phyloP scores from a whole-genome alignment of 2,113 vertebrate species.

The Anarhynchus alexandrinus region DNA sequence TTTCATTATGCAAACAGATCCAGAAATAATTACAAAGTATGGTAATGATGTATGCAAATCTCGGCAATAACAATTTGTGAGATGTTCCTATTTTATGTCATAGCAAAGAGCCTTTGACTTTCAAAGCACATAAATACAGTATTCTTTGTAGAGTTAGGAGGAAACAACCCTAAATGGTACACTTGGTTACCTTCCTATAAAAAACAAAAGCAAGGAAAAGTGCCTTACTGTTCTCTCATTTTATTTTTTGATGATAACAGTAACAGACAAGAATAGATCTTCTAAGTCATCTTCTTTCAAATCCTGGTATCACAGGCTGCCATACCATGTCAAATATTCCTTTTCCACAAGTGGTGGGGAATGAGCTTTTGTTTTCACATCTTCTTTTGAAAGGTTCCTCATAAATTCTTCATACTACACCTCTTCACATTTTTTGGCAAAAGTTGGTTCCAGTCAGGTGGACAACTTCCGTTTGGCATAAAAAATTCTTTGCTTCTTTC shows the following conservation, averaged over 20 bases:
- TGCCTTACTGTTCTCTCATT: not conserved
- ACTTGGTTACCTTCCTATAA: not conserved
- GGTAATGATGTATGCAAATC: constrained; percentile 17
- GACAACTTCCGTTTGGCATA: not conserved
- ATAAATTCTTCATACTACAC: not conserved
- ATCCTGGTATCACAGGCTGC: not conserved
- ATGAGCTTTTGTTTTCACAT: not conserved
- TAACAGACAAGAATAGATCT: not conserved
- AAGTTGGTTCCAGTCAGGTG: not conserved
- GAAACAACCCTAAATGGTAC: not conserved
- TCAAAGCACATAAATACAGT: not conserved
- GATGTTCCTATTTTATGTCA: not conserved
- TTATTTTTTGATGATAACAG: not conserved
- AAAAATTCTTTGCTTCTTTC: not conserved
- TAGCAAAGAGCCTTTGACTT: not conserved
- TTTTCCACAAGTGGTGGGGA: not conserved
- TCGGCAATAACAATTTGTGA: not conserved
- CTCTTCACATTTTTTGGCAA: not conserved
- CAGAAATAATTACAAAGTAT: constrained; percentile 49
- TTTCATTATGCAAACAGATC: not conserved
- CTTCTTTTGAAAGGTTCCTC: not conserved
- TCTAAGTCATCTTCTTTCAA: not conserved
- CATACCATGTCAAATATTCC: not conserved
- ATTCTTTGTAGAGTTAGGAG: not conserved
- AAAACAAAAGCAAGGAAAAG: not conserved